Evolutionary conservation across 2,888 invertebrate genomes (phyloP).

Genomic region (Aplocera efformata): DNA sequence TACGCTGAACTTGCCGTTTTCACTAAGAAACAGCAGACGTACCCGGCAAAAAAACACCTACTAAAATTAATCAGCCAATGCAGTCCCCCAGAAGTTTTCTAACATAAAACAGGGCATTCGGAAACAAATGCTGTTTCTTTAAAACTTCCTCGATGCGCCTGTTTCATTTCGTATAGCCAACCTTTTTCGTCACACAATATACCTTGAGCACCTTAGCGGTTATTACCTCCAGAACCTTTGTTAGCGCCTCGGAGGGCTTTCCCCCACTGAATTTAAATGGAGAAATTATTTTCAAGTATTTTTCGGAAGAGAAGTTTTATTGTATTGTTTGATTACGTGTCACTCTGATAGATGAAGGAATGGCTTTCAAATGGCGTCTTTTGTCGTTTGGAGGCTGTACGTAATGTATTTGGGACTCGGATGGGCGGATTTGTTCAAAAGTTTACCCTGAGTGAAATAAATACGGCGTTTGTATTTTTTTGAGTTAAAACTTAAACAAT

Average conservation of each 20-base stretch:
- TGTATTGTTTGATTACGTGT: slow-evolving; percentile 80
- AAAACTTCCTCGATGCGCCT: slow-evolving; percentile 48
- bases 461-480: slow-evolving; percentile 9
- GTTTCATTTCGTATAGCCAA: slow-evolving; percentile 54
- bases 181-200: slow-evolving; percentile 58
- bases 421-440: slow-evolving; percentile 73
- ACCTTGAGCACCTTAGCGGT: slow-evolving; percentile 57
- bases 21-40: background rate
- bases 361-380: slow-evolving; percentile 64
- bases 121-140: slow-evolving; percentile 53
- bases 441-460: slow-evolving; percentile 47
- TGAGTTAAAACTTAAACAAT: slow-evolving; percentile 12
- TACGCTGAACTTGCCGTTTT: too few relatives aligned
- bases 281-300: slow-evolving; percentile 79
- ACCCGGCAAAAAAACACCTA: background rate
- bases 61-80: slow-evolving; percentile 33
- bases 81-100: slow-evolving; percentile 23
- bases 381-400: slow-evolving; percentile 57
- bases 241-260: slow-evolving; percentile 53
- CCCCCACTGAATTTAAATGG: slow-evolving; percentile 78
- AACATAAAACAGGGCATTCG: slow-evolving; percentile 33
- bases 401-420: slow-evolving; percentile 58
- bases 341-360: slow-evolving; percentile 76
- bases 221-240: slow-evolving; percentile 69
- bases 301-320: slow-evolving; percentile 77